Conservation (phyloP, 2,888 invertebrate species). For the Cataglyphis albicans region DNA sequence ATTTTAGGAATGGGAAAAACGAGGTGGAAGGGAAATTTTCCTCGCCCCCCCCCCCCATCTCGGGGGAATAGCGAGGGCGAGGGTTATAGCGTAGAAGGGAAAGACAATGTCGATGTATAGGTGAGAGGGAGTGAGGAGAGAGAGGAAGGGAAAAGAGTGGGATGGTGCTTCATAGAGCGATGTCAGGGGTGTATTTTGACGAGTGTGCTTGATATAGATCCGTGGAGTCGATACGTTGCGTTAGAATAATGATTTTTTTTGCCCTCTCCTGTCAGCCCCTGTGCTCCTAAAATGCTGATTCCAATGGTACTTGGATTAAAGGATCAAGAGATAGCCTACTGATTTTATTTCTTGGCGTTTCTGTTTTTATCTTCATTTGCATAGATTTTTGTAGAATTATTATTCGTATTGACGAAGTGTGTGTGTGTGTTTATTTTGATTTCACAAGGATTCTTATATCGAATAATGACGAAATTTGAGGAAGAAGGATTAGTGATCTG, state of each 20-base stretch:
- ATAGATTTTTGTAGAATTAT: not conserved
- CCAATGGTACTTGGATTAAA: not conserved
- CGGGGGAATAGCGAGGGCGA: not conserved
- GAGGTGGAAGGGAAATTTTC: slow-evolving; percentile 20
- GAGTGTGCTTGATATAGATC: not conserved
- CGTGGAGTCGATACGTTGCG: slow-evolving; percentile 56
- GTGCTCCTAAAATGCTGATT: not conserved
- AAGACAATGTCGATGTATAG: slow-evolving; percentile 22
- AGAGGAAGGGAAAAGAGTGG: not conserved
- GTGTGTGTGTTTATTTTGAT: not conserved
- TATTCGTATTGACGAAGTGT: not conserved
- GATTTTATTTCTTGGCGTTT: not conserved
- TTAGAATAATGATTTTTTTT: slow-evolving; percentile 21
- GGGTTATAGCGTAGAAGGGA: slow-evolving; percentile 3
- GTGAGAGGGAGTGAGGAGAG: not conserved
- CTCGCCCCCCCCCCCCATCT: not conserved
- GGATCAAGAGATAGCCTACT: not conserved
- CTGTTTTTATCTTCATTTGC: not conserved
- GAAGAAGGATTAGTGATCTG: not conserved
- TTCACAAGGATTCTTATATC: not conserved
- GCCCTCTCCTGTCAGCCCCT: not conserved
- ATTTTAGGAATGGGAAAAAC: not conserved
- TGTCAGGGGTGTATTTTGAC: slow-evolving; percentile 59
- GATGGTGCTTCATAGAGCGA: slow-evolving; percentile 58
- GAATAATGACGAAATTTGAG: not conserved